Percentiles rank a stretch among this genome's conserved stretches.
phyloP scores from a whole-genome alignment of 2,888 invertebrate species.

The Polia nebulosa region DNA sequence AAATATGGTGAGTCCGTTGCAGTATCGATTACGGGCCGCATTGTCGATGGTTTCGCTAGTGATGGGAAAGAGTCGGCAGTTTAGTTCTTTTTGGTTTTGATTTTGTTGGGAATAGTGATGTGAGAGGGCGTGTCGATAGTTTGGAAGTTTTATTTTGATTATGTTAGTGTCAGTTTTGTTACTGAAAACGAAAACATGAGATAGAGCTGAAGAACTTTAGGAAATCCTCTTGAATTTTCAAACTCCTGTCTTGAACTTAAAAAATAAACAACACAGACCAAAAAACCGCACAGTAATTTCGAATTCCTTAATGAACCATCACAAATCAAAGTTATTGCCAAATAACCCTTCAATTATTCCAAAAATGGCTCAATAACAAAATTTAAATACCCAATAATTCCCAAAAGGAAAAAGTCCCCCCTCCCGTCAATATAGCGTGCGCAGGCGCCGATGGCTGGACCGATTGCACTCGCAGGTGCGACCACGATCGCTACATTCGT shows the following conservation, averaged over 20 bases:
- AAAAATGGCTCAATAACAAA: conserved; percentile 42
- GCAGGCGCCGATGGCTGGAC: conserved; percentile 73
- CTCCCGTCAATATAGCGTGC: conserved; percentile 74
- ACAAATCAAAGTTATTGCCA: conserved; percentile 13
- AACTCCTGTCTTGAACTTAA: not conserved
- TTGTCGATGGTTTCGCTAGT: conserved; percentile 68
- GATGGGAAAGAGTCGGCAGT: conserved; percentile 66
- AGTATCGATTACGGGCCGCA: conserved; percentile 78
- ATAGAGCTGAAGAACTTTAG: not conserved
- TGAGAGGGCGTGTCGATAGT: conserved; percentile 9
- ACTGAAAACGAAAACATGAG: not conserved
- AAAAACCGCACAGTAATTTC: not conserved
- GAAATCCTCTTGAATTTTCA: not conserved
- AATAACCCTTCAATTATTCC: conserved; percentile 18
- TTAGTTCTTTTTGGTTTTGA: conserved; percentile 21
- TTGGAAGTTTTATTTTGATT: not conserved
- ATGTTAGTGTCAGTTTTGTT: not conserved
- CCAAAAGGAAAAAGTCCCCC: conserved; percentile 52
- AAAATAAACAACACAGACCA: fast-evolving
- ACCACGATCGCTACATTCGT: conserved; percentile 79
- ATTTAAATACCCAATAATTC: conserved; percentile 53
- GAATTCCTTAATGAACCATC: conserved; percentile 2
- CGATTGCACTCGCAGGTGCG: conserved; percentile 72
- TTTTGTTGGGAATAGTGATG: conserved; percentile 18
- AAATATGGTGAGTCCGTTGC: conserved; percentile 83